A percentile compares a stretch with the other conserved stretches of the same genome.
Conservation (phyloP, 2,797 vertebrate genomes). For the Acomys russatus region DNA sequence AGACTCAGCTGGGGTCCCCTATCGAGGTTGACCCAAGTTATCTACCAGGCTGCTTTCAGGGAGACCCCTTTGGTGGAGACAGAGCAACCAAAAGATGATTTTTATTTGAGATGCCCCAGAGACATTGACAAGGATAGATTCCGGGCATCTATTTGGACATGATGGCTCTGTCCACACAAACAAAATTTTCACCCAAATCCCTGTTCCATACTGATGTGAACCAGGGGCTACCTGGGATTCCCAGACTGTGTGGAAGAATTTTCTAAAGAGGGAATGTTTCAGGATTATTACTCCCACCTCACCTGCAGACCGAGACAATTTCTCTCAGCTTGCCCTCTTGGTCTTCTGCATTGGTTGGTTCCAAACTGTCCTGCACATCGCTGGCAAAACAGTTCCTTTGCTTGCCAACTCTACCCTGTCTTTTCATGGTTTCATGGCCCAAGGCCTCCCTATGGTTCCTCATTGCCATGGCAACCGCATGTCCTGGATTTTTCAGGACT, state of each 20-base stretch:
- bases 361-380: constrained; percentile 76
- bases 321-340: constrained; percentile 61
- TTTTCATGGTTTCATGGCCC: constrained; percentile 80
- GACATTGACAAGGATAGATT: not conserved
- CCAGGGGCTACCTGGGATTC: not conserved
- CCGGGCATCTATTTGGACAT: not conserved
- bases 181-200: constrained; percentile 6
- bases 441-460: constrained; percentile 81
- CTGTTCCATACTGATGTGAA: not conserved
- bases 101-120: not conserved
- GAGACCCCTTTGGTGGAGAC: not conserved
- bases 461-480: constrained; percentile 83
- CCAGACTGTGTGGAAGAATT: not conserved
- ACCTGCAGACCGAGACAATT: constrained; percentile 22
- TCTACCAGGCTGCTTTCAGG: not conserved
- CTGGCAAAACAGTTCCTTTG: constrained; percentile 76
- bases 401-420: constrained; percentile 82
- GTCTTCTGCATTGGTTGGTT: constrained; percentile 67
- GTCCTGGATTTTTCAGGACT: constrained; percentile 82
- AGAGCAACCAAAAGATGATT: not conserved
- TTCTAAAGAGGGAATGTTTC: not conserved
- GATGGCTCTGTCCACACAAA: not conserved
- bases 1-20: not conserved
- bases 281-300: not conserved
- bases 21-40: not conserved